phyloP scores from a whole-genome alignment of 2,888 invertebrate genomes.

The Panopea generosa region DNA sequence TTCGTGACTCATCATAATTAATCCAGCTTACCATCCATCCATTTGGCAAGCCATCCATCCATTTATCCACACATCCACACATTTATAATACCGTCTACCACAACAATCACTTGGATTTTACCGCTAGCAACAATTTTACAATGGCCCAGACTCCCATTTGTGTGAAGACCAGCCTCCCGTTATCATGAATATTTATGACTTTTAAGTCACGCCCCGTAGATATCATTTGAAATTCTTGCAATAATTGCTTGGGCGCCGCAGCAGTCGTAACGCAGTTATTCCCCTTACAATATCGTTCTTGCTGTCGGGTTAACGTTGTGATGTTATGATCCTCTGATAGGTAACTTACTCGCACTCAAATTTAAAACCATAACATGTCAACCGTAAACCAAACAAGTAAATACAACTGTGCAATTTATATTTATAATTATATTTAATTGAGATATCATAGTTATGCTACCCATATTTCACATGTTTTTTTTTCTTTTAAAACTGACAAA shows the following conservation, averaged over 20 bases:
- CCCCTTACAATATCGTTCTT: conserved; percentile 1
- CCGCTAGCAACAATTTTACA: conserved; percentile 33
- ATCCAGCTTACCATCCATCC: conserved; percentile 55
- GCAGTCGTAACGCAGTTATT: background rate
- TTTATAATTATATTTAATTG: too few species aligned
- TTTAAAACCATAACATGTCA: too few species aligned
- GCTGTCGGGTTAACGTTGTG: too few species aligned
- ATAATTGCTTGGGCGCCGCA: background rate
- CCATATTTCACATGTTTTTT: too few species aligned
- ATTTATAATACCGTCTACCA: conserved; percentile 48
- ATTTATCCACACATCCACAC: conserved; percentile 64
- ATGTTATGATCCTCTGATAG: too few species aligned
- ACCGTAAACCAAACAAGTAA: too few species aligned
- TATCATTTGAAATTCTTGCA: background rate
- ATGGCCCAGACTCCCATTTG: conserved; percentile 5
- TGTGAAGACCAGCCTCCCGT: conserved; percentile 4
- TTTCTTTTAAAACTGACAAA: too few species aligned
- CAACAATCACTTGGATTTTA: conserved; percentile 36
- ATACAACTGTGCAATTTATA: too few species aligned
- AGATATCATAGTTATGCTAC: too few species aligned
- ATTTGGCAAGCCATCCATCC: conserved; percentile 64
- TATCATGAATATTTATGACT: conserved; percentile 34
- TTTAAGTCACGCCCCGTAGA: conserved; percentile 7
- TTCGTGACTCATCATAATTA: too few species aligned
- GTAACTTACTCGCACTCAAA: too few species aligned